Evolutionary conservation across 1,140 invertebrate genomes (phyloP), one percentile per base, ranked within the genome.

Genomic region (Drosophila jambulina): DNA sequence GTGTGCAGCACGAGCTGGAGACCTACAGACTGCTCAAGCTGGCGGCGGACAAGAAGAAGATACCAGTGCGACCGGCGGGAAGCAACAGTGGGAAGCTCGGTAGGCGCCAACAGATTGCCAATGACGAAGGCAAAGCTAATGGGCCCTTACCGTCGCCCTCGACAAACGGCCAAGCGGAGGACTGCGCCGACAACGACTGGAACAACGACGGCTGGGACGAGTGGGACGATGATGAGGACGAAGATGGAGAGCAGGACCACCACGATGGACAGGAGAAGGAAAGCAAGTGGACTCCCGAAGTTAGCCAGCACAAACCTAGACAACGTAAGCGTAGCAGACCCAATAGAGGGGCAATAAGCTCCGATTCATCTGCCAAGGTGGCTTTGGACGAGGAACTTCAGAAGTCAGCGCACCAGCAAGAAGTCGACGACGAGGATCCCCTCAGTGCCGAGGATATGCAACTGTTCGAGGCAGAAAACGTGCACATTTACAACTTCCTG

Each of bases 391-490:
- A 92, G 56, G 92, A 92, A 29, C 80, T 88, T 0, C 84, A 90
- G 15, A 82, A 92, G 60, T 75, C 88, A 1, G 76, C 56, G 3
- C 40, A 67, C 36, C 80, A 90, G 60, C 88, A 84, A 61, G 81
- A 87, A 34, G 82, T 69, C 4, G 69, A 81, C 15, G 85, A 86
- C 8, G 94, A 95, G 32, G 94, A 96, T 61, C 94, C 96, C 63
- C 92, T 98, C 1, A 96, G 96, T 63, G 93, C 96, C 3, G 98
- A 99, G 92, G 98, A 99, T 93, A 93, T 98, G 45, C 98, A 99
- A 93, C 96, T 99, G 94, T 97, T 97, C 88, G 96, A 98, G 92
- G 95, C 95, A 1, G 97, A 98, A 93, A 98, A 98, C 93, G 94
- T 96, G 38, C 96, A 96, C 67, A 92, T 98, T 1, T 95, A 95